These are phyloP conservation scores for Larimichthys crocea DNA, from an alignment of 2,113 vertebrate species.

Conservation along the genomic window DNA sequence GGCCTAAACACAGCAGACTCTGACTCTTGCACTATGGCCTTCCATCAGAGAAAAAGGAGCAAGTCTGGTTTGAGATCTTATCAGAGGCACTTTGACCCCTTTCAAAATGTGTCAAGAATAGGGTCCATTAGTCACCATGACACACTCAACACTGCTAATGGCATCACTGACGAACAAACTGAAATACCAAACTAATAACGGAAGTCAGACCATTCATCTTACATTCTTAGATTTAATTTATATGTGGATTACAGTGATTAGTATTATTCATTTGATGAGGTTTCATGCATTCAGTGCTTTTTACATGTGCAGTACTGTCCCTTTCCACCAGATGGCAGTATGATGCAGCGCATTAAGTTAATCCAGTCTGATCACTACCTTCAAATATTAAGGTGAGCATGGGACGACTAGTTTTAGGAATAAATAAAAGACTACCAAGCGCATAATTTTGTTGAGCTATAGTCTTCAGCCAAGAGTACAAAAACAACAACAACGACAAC, in stretches of 20 bases:
- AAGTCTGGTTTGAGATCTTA: conserved; percentile 58
- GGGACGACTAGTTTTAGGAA: too few relatives aligned
- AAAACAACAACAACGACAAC: background rate
- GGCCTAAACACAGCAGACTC: conserved; percentile 41
- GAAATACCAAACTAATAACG: background rate
- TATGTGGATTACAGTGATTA: background rate
- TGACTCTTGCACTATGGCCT: conserved; percentile 50
- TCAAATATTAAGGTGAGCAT: background rate
- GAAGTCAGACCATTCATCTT: background rate
- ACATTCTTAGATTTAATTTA: background rate
- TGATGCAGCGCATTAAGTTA: conserved; percentile 28
- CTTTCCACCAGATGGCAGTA: conserved; percentile 69
- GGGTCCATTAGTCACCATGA: conserved; percentile 1
- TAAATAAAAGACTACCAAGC: too few relatives aligned
- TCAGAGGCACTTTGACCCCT: conserved; percentile 71
- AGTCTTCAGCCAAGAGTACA: background rate
- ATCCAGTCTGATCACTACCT: background rate
- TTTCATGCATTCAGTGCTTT: background rate
- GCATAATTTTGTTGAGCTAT: background rate
- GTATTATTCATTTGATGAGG: background rate
- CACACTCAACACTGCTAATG: background rate
- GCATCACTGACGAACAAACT: background rate
- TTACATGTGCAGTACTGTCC: background rate
- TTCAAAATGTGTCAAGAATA: conserved; percentile 35
- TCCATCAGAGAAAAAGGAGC: conserved; percentile 24